Percentiles rank a stretch among this genome's conserved stretches.
Evolutionary conservation across 1,140 invertebrate genomes (phyloP).

Genomic region (Pseudachorutes palmiensis): DNA sequence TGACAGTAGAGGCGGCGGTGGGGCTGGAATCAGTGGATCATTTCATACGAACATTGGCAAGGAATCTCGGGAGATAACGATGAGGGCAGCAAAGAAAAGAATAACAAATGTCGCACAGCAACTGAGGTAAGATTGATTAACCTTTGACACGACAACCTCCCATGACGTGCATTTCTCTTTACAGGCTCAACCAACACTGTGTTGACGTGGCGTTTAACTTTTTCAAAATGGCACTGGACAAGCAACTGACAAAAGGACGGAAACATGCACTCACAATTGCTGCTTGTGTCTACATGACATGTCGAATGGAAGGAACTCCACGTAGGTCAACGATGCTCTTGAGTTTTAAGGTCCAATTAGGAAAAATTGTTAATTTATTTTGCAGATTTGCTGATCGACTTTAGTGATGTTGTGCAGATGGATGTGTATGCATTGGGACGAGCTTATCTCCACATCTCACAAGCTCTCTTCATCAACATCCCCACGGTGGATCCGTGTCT

Average conservation of each 20-base stretch:
- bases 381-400: conserved; percentile 89
- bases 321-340: conserved; percentile 59
- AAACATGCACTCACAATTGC: conserved; percentile 87
- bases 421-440: conserved; percentile 92
- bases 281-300: conserved; percentile 96
- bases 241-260: conserved; percentile 81
- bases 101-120: conserved; percentile 71
- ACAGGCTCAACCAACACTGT: conserved; percentile 74
- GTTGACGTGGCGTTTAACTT: conserved; percentile 90
- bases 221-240: conserved; percentile 88
- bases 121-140: conserved; percentile 46
- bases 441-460: conserved; percentile 80
- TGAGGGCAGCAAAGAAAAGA: conserved; percentile 74
- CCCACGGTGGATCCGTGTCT: conserved; percentile 86
- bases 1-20: conserved; percentile 72
- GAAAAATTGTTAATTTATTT: conserved; percentile 28
- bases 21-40: conserved; percentile 52
- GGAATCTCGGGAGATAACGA: conserved; percentile 81
- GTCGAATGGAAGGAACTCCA: conserved; percentile 82
- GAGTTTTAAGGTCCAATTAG: conserved; percentile 11
- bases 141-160: conserved; percentile 8
- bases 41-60: conserved; percentile 71
- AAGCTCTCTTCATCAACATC: conserved; percentile 83
- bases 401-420: conserved; percentile 91
- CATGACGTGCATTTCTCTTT: conserved; percentile 22